Percentiles rank a stretch among this genome's conserved stretches.
These are phyloP conservation scores for Alligator mississippiensis DNA, from an alignment of 2,113 vertebrate genomes.

Conservation along the genomic window DNA sequence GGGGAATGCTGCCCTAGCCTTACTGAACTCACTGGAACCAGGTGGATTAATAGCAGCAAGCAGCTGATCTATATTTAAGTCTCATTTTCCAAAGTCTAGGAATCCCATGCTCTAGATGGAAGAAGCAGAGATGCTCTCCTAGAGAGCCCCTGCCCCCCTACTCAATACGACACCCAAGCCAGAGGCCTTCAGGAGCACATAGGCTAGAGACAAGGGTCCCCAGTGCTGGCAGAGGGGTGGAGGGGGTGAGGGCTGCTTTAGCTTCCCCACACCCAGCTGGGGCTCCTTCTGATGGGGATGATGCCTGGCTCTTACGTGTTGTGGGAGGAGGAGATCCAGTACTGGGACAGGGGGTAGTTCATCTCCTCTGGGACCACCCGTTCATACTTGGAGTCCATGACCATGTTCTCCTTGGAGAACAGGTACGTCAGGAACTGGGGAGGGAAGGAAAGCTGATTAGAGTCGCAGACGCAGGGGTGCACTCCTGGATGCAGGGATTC, in stretches of 20 bases:
- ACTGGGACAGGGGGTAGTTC: constrained; percentile 87
- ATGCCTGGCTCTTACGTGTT: constrained; percentile 82
- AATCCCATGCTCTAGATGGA: neutral
- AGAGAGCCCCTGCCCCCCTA: neutral
- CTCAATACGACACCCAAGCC: neutral
- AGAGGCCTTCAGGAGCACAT: neutral
- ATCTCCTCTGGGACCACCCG: constrained; percentile 82
- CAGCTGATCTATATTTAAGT: neutral
- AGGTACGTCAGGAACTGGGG: constrained; percentile 86
- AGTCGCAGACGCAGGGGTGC: rapidly evolving
- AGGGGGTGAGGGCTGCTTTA: neutral
- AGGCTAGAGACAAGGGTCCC: neutral
- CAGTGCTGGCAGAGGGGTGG: neutral
- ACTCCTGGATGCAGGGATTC: neutral
- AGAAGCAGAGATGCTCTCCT: neutral
- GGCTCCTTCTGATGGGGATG: rapidly evolving
- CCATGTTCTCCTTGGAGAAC: constrained; percentile 88
- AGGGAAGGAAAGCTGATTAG: constrained; percentile 8
- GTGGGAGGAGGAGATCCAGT: constrained; percentile 92
- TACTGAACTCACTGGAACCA: neutral
- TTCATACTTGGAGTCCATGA: constrained; percentile 80
- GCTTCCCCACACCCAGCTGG: too few species aligned
- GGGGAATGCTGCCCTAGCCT: neutral
- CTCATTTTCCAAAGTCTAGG: neutral
- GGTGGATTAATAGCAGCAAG: neutral